A percentile compares a stretch with the other conserved stretches of the same genome.
Evolutionary conservation across 2,797 vertebrate genomes (phyloP).

Genomic region (Rhincodon typus): DNA sequence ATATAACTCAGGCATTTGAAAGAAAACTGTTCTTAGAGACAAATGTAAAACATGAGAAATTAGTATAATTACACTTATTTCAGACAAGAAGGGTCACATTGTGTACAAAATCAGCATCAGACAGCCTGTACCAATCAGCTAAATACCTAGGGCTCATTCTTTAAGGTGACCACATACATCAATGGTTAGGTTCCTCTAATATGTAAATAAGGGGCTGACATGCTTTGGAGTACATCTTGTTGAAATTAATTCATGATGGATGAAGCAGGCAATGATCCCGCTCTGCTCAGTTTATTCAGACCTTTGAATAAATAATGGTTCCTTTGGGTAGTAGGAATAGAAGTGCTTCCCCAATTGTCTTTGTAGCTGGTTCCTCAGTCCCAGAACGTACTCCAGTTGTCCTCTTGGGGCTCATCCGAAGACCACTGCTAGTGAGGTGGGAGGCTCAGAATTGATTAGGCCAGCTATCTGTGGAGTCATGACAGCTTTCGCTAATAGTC

Average conservation of each 20-base stretch:
- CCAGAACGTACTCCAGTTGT: background rate
- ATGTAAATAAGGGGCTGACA: background rate
- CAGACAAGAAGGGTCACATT: background rate
- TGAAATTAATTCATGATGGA: background rate
- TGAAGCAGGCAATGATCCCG: background rate
- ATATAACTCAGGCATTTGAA: background rate
- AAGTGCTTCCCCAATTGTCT: background rate
- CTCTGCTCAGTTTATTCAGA: background rate
- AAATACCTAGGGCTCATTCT: background rate
- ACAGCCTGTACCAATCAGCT: background rate
- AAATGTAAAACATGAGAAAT: background rate
- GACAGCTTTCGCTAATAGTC: background rate
- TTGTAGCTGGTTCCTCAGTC: background rate
- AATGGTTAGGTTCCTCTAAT: background rate
- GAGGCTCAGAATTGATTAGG: background rate
- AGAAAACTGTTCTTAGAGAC: background rate
- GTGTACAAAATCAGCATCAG: background rate
- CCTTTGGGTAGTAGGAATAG: background rate
- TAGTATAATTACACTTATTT: background rate
- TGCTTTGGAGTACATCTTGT: background rate
- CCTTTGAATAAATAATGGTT: background rate
- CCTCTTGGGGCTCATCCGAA: too few relatives aligned
- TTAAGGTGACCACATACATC: background rate
- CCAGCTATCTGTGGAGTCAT: background rate
- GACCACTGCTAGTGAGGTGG: background rate